Base-by-base conservation (phyloP, 53 echinoderm and acorn worm species). In the Henricia sp. region DNA sequence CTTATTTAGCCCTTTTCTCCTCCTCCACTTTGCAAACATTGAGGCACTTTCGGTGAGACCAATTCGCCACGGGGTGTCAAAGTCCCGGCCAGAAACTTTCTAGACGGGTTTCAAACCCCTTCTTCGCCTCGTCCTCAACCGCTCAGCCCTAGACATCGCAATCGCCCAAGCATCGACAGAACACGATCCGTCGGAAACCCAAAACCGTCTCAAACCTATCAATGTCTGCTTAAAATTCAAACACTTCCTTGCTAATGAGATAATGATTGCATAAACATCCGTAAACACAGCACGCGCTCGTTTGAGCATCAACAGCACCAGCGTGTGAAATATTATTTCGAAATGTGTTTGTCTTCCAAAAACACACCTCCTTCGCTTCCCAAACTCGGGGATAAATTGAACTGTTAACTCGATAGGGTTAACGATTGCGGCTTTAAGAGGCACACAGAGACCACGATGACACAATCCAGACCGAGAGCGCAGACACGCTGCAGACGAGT, bases 271-370 rank as follows among this genome's bases (percentile, higher is more conserved):
- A 52, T 70, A 28, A 14, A 70, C 44, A 48, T 70, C 44, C 29
- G 48, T 42, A 46, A 70, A 70, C 70, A 44, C 3, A 2, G 28
- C 24, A 8, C 41, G 3, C 14, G 25, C 3, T 21, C n/a, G n/a
- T n/a, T n/a, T n/a, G n/a, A n/a, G n/a, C n/a, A n/a, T n/a, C n/a
- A n/a, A 25, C 12, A 44, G 10, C 2, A 46, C 46, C 50, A 26
- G 38, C 73, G 35, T 23, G 73, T 73, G 12, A 73, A 73, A 73
- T 73, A 73, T 32, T 34, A 73, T 73, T 73, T 73, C 73, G 37
- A 23, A 52, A 34, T 19, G 38, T 68, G n/a, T 68, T 68, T 10
- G n/a, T 3, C 26, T 39, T 4, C 26, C 26, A 1, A 10, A 5
- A 10, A 35, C 37, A 13, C 20, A 36, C 10, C 12, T 25, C 11